These are phyloP conservation scores for Melinaea marsaeus DNA, from an alignment of 2,888 invertebrate genomes.

Conservation along the genomic window DNA sequence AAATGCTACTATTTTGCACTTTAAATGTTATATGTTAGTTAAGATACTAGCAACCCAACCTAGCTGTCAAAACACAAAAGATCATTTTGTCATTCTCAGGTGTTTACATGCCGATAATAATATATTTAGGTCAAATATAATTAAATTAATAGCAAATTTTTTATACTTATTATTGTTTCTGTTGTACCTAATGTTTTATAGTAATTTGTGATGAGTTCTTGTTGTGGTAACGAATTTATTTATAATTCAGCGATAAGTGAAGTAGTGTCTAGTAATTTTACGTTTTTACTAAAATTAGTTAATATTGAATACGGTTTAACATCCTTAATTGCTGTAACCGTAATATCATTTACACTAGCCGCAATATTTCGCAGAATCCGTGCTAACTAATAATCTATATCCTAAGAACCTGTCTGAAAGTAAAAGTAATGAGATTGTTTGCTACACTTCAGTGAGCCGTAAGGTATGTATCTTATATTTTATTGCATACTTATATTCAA, in stretches of 20 bases:
- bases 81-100: constrained; percentile 53
- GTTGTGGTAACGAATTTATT: constrained; percentile 68
- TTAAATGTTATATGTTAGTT: background rate
- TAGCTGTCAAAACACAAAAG: constrained; percentile 31
- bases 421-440: constrained; percentile 46
- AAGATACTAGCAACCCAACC: constrained; percentile 4
- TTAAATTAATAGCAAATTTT: constrained; percentile 35
- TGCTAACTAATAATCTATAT: constrained; percentile 24
- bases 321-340: constrained; percentile 46
- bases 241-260: constrained; percentile 63
- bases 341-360: constrained; percentile 42
- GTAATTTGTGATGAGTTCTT: constrained; percentile 68
- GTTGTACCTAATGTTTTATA: constrained; percentile 30
- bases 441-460: constrained; percentile 40
- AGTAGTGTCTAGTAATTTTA: constrained; percentile 59
- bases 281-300: constrained; percentile 52
- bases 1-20: too few relatives aligned
- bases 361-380: constrained; percentile 36
- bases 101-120: constrained; percentile 57
- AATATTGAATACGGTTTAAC: constrained; percentile 48
- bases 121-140: constrained; percentile 58
- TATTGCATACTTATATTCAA: constrained; percentile 6
- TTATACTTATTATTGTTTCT: constrained; percentile 30
- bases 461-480: constrained; percentile 44
- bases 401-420: constrained; percentile 36